Base-by-base conservation (phyloP, 2,113 vertebrate species). In the Poeciliopsis prolifica region DNA sequence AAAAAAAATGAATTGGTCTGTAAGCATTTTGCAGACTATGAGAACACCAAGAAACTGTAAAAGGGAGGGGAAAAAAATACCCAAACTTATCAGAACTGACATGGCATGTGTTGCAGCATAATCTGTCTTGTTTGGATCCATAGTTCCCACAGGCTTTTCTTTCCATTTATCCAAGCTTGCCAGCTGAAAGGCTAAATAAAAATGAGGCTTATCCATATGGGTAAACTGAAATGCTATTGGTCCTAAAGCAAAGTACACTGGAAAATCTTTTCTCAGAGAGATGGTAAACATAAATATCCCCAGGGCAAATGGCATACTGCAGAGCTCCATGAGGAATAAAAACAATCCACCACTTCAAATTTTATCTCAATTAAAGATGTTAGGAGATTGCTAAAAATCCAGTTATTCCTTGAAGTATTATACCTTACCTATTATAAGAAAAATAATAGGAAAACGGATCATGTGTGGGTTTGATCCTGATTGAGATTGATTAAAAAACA, bases 121-220 rank as follows among this genome's bases (percentile, higher is more conserved):
- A 68, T 84, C 71, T 75, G 51, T 81, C 79, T 86, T 77, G 90
- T 90, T 87, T 90, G 74, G 87, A 88, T 91, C 87, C 83, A 58
- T 51, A 84, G 68, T 77, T 84, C 65, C 81, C 74, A 73, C 40
- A 70, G 68, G 79, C 72, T 86, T 85, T 88, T 81, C 68, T 84
- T 82, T 84, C 51, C 65, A 85, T 86, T 90, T 83, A 90, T 37
- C 78, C 72, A 76, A 79, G 80, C 79, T 67, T 79, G 62, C 63
- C 68, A 81, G 77, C 85, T 83, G 79, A 82, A 75, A 85, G 78
- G 72, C 77, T 75, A 81, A 89, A 89, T 78, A 79, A 72, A 85
- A 85, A 84, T 74, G 28, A 74, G 29, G 35, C 73, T 88, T 82
- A 82, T 88, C 72, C 64, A 84, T 86, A 78, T 80, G 75, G 75